Conservation (phyloP, 2,797 vertebrate species). For the Sphenodon punctatus region DNA sequence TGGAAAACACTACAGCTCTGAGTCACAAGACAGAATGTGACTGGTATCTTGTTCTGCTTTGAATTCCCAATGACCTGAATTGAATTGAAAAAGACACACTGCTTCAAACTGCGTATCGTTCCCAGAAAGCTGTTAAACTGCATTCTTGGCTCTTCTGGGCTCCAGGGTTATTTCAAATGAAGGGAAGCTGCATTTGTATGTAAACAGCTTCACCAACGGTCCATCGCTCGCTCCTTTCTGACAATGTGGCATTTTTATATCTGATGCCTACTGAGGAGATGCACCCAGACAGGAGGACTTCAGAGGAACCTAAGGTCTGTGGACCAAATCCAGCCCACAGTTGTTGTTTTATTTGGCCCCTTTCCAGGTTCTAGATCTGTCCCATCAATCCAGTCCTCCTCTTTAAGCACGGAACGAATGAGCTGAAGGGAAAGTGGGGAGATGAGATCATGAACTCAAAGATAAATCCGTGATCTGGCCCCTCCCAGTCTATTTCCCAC, state of each 20-base stretch:
- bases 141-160: neutral
- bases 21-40: neutral
- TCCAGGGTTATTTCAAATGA: neutral
- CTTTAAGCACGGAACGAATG: no score
- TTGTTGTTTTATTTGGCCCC: no score
- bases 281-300: no score
- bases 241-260: neutral
- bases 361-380: no score
- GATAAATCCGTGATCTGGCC: no score
- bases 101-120: neutral
- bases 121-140: neutral
- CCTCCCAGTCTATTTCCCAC: no score
- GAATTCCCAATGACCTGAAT: neutral
- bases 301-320: no score
- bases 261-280: neutral
- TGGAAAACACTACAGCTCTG: slow-evolving; percentile 8
- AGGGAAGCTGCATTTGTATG: rapidly evolving
- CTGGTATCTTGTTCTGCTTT: neutral
- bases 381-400: no score
- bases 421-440: no score
- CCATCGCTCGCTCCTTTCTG: neutral
- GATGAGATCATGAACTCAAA: no score
- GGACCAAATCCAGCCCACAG: no score
- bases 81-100: neutral
- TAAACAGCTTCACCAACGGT: neutral